Evolutionary conservation across 2,113 vertebrate species (phyloP).

Genomic region (Haemorhous mexicanus): DNA sequence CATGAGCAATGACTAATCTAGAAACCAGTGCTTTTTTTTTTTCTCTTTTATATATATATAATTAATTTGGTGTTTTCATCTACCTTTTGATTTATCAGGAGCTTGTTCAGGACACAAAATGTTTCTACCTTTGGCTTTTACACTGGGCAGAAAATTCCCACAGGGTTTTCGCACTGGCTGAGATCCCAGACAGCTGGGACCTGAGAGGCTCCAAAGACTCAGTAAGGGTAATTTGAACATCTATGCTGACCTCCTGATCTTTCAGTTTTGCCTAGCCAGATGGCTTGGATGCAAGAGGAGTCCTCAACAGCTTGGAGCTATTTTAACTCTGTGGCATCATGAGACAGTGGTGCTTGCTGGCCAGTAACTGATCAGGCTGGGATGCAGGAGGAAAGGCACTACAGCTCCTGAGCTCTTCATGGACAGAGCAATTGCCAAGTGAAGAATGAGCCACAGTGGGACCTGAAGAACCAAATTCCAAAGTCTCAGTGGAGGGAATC

Average conservation of each 20-base stretch:
- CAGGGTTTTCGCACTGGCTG: not conserved
- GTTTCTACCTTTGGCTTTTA: conserved; percentile 18
- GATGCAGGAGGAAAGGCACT: not conserved
- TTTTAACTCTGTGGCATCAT: not conserved
- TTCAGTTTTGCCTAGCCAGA: not conserved
- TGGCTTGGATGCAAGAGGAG: not conserved
- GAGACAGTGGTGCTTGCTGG: not conserved
- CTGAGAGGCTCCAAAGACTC: not conserved
- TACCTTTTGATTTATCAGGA: conserved; percentile 39
- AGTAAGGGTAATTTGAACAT: not conserved
- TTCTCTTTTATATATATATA: not conserved
- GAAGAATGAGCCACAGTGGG: not conserved
- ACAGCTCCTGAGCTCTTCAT: not conserved
- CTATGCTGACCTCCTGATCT: not conserved
- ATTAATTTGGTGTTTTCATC: conserved; percentile 15
- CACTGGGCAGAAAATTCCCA: not conserved
- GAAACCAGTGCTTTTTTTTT: not conserved
- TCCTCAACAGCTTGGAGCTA: not conserved
- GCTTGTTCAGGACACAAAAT: not conserved
- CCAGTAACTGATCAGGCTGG: not conserved
- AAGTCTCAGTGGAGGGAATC: not conserved
- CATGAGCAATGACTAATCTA: conserved; percentile 35
- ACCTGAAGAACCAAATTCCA: not conserved
- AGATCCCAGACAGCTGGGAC: conserved; percentile 14
- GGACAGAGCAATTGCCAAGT: not conserved